Conservation (phyloP, 2,797 vertebrate species). For the Channallabes apus region DNA sequence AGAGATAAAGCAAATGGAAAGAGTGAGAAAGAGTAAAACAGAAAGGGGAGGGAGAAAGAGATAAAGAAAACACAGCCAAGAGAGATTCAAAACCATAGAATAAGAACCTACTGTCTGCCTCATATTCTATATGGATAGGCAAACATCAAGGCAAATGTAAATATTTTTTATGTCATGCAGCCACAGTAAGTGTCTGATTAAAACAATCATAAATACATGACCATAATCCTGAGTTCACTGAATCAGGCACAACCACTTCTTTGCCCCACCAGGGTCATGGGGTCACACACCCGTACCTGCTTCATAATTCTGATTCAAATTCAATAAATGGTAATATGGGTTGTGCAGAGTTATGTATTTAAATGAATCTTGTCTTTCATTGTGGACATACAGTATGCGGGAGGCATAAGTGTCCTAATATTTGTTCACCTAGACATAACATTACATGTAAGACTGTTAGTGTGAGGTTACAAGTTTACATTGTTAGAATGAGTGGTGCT, state of each 20-base stretch:
- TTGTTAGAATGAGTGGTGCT: neutral
- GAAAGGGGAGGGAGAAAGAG: constrained; percentile 63
- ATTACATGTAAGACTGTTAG: neutral
- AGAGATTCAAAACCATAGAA: constrained; percentile 80
- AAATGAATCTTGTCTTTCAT: neutral
- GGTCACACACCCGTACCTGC: constrained; percentile 15
- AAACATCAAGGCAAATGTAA: constrained; percentile 68
- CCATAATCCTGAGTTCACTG: constrained; percentile 33
- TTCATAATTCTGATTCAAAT: constrained; percentile 43
- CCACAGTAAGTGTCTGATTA: constrained; percentile 64
- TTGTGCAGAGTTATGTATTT: constrained; percentile 9
- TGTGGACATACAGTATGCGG: neutral
- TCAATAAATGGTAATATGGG: constrained; percentile 35
- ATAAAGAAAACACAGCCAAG: constrained; percentile 71
- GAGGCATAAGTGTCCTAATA: neutral
- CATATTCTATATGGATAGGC: constrained; percentile 68
- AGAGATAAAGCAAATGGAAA: constrained; percentile 50
- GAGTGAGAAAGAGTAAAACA: constrained; percentile 63
- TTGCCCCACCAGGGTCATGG: constrained; percentile 20
- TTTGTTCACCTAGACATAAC: neutral
- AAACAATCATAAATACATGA: constrained; percentile 40
- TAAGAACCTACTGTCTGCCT: constrained; percentile 74
- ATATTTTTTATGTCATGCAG: neutral
- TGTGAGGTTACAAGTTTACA: constrained; percentile 2
- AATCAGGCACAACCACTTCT: neutral